A percentile compares a stretch with the other conserved stretches of the same genome.
These are phyloP conservation scores for Gambelia wislizenii DNA, from an alignment of 2,797 vertebrate genomes.

Conservation along the genomic window DNA sequence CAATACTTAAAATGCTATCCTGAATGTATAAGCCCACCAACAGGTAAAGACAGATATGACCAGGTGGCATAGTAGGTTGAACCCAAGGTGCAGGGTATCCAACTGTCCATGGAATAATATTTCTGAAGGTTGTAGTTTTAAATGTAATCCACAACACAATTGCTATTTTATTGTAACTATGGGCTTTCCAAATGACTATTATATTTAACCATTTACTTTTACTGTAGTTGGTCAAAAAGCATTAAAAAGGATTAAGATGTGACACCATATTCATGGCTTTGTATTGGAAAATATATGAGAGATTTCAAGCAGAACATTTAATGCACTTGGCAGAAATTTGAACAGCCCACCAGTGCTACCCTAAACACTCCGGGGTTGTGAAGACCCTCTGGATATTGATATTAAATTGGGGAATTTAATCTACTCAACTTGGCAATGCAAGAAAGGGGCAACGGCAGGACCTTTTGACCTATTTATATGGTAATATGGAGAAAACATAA, in stretches of 20 bases:
- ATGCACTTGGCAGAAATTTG: too few species aligned
- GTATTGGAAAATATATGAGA: too few species aligned
- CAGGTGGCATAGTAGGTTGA: background rate
- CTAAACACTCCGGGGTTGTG: too few species aligned
- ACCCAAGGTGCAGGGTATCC: background rate
- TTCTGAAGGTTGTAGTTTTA: background rate
- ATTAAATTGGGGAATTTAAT: too few species aligned
- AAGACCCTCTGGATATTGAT: too few species aligned
- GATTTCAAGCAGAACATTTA: too few species aligned
- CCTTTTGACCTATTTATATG: too few species aligned
- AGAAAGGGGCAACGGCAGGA: too few species aligned
- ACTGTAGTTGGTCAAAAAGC: background rate
- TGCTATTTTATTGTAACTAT: background rate
- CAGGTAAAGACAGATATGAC: background rate
- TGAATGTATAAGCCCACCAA: background rate
- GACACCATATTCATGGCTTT: constrained; percentile 52
- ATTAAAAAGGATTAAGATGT: background rate
- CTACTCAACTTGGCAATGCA: too few species aligned
- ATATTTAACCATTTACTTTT: background rate
- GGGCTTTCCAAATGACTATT: background rate
- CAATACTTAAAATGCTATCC: background rate
- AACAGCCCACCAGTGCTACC: too few species aligned
- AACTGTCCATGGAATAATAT: background rate
- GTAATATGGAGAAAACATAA: too few species aligned
- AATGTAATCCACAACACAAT: constrained; percentile 1